Evolutionary conservation across 2,888 invertebrate species (phyloP).

Genomic region (Mimumesa dahlbomi): DNA sequence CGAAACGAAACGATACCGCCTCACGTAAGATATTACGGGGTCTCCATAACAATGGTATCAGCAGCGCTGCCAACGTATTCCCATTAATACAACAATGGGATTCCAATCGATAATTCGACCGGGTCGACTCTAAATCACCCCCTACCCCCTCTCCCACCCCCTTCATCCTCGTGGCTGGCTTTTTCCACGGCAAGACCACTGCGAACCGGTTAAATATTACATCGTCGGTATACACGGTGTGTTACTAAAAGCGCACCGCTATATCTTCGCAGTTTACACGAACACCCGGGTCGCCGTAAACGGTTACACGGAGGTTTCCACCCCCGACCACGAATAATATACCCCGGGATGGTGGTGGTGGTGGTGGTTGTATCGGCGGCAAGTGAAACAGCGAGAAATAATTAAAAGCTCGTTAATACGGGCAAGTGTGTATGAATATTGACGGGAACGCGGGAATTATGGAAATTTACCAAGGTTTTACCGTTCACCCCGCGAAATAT

Average conservation of each 20-base stretch:
- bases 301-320: background rate
- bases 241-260: background rate
- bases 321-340: too few species aligned
- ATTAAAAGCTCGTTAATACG: background rate
- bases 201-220: constrained; percentile 58
- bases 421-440: too few species aligned
- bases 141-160: too few species aligned
- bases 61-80: constrained; percentile 39
- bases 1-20: constrained; percentile 38
- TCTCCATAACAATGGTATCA: constrained; percentile 43
- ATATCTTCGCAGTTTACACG: constrained; percentile 1
- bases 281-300: background rate
- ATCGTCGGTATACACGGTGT: constrained; percentile 12
- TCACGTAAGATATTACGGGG: constrained; percentile 40
- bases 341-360: too few species aligned
- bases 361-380: background rate
- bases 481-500: too few species aligned
- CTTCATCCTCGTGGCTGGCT: too few species aligned
- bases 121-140: constrained; percentile 24
- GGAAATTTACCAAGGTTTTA: too few species aligned
- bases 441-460: too few species aligned
- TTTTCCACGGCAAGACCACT: constrained; percentile 36
- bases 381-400: background rate
- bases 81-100: constrained; percentile 55
- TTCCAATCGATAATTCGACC: constrained; percentile 61